phyloP scores from a whole-genome alignment of 2,888 invertebrate species.

The Nomada ferruginata region DNA sequence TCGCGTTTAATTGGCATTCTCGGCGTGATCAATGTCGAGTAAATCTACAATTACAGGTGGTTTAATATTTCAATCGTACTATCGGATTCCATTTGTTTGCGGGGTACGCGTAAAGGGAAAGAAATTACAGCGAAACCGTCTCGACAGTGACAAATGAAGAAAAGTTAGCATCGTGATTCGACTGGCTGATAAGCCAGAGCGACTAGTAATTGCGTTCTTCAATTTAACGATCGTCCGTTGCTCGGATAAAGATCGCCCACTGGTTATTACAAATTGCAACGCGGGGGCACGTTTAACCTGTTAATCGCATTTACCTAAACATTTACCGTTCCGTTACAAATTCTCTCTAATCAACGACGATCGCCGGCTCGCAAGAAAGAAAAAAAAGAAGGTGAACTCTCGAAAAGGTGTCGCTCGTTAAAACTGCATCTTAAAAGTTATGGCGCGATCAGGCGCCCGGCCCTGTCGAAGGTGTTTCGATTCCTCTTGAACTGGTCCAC shows the following conservation, averaged over 20 bases:
- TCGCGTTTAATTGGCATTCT: neutral
- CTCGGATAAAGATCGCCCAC: slow-evolving; percentile 47
- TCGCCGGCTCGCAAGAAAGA: neutral
- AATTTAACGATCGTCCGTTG: slow-evolving; percentile 43
- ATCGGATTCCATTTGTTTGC: slow-evolving; percentile 43
- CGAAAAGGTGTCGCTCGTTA: neutral
- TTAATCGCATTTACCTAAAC: slow-evolving; percentile 39
- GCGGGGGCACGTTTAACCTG: slow-evolving; percentile 31
- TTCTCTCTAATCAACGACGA: neutral
- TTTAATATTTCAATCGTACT: neutral
- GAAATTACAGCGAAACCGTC: slow-evolving; percentile 33
- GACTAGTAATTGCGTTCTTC: slow-evolving; percentile 45
- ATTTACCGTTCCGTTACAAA: slow-evolving; percentile 7
- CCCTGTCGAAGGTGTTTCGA: too few species aligned
- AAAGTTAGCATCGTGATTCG: slow-evolving; percentile 55
- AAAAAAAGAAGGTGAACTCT: neutral
- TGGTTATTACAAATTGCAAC: slow-evolving; percentile 40
- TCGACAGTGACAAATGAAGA: slow-evolving; percentile 66
- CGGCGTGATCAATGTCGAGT: neutral
- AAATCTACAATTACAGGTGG: neutral
- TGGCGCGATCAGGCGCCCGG: too few species aligned
- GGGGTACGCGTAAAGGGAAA: neutral
- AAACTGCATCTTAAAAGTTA: neutral
- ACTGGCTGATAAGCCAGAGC: slow-evolving; percentile 21
- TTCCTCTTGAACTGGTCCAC: neutral